Base-by-base conservation (phyloP, 2,888 invertebrate species). In the Hypomecis punctinalis region DNA sequence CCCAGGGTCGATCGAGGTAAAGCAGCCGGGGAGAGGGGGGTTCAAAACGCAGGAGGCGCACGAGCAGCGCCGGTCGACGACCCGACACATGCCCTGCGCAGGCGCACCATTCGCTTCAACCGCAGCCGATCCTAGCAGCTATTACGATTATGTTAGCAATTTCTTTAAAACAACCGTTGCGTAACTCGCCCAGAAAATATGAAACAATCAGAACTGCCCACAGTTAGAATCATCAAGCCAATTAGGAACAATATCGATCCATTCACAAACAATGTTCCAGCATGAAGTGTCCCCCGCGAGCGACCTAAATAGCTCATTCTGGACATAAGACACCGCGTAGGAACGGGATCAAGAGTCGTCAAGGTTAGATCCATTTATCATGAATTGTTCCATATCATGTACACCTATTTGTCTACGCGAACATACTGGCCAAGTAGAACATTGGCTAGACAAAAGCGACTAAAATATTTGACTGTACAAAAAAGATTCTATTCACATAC, bases 1-100 rank as follows among this genome's bases (percentile, higher is more conserved):
- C 84, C 71, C 88, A 87, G 90, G 89, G 85, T 86, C 85, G 85
- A 82, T 81, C 81, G 85, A 84, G 85, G 88, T 83, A 84, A 83
- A 84, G 85, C 81, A 81, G 79, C 76, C 77, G 81, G 79, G 82
- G 80, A 73, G 76, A 75, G 81, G 81, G 78, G 76, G 81, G 87
- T 85, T 86, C 84, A 82, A 88, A 89, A 86, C 90, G 89, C 90
- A 90, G 89, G 87, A 90, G 89, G 90, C 88, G 86, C 88, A 85
- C 84, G 90, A 90, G 82, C 89, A 84, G 82, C 89, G 87, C 82
- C 89, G 91, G 91, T 91, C 92, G 91, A 89, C 91, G 91, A 91
- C 91, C 92, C 86, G 86, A 83, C 85, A 84, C 87, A 83, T 87
- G 89, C 90, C 90, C 89, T 88, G 91, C 86, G 86, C 87, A 79